These are phyloP conservation scores for Champsocephalus esox DNA, from an alignment of 2,797 vertebrate species.

Conservation along the genomic window DNA sequence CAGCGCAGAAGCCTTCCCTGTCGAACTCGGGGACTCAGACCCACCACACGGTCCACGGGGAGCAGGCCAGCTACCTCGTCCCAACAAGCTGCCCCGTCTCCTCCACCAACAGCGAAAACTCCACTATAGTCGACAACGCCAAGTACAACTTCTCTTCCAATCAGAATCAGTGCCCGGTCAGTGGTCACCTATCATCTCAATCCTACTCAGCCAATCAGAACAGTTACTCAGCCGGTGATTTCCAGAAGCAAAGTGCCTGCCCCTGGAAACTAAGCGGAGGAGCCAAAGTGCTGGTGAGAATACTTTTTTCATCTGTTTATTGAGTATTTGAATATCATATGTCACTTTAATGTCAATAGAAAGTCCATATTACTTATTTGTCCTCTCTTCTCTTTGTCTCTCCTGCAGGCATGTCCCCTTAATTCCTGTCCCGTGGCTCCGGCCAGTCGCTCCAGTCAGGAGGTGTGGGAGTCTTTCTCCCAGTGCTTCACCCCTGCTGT, in stretches of 20 bases:
- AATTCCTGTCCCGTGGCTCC: slow-evolving; percentile 85
- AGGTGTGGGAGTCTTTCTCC: slow-evolving; percentile 88
- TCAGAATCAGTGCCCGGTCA: slow-evolving; percentile 75
- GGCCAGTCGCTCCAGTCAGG: slow-evolving; percentile 83
- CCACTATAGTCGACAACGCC: slow-evolving; percentile 66
- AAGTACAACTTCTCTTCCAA: slow-evolving; percentile 75
- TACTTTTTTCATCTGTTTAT: not conserved
- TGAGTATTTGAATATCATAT: not conserved
- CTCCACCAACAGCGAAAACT: slow-evolving; percentile 58
- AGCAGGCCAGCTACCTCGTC: slow-evolving; percentile 69
- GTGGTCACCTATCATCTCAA: slow-evolving; percentile 57
- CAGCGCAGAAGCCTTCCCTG: slow-evolving; percentile 58
- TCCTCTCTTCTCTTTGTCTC: slow-evolving; percentile 14
- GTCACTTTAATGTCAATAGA: not conserved
- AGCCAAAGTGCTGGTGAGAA: slow-evolving; percentile 86
- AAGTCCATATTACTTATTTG: slow-evolving; percentile 12
- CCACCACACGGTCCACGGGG: slow-evolving; percentile 59
- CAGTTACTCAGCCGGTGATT: slow-evolving; percentile 53
- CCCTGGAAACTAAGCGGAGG: slow-evolving; percentile 83
- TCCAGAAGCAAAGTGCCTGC: slow-evolving; percentile 76
- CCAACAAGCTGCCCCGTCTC: slow-evolving; percentile 59
- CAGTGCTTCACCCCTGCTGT: slow-evolving; percentile 89
- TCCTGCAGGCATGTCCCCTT: slow-evolving; percentile 84
- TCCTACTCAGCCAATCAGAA: slow-evolving; percentile 71
- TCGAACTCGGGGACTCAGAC: slow-evolving; percentile 36